Conservation (phyloP, 2,113 vertebrate species). For the Nestor notabilis region DNA sequence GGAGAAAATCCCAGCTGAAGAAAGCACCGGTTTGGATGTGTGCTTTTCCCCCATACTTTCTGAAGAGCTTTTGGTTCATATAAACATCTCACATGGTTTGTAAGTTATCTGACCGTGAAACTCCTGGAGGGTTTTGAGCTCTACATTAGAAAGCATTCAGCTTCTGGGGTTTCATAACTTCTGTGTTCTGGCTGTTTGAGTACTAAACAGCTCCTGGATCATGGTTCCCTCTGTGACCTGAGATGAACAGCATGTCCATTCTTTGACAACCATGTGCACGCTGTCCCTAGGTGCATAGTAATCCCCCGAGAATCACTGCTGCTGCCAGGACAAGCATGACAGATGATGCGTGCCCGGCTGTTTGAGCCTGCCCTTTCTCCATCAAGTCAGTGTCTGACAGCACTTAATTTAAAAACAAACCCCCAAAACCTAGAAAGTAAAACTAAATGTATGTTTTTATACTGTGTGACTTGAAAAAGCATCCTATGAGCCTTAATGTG, state of each 20-base stretch:
- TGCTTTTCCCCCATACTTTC: neutral
- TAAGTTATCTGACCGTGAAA: neutral
- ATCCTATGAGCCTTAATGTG: neutral
- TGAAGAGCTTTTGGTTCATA: constrained; percentile 6
- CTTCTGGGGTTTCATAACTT: neutral
- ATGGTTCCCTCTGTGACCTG: neutral
- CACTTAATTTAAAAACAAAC: neutral
- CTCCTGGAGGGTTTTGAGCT: neutral
- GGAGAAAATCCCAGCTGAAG: neutral
- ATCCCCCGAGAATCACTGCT: neutral
- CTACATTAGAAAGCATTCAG: neutral
- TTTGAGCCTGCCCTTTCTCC: neutral
- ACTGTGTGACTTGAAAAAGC: neutral
- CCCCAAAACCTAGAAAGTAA: neutral
- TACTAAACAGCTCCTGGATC: neutral
- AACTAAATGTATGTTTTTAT: neutral
- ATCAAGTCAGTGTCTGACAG: neutral
- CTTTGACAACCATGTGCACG: fast-evolving
- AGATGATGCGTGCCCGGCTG: neutral
- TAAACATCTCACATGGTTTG: neutral
- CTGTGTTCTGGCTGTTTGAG: neutral
- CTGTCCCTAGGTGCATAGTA: neutral
- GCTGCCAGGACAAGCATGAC: fast-evolving
- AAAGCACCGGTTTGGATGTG: neutral
- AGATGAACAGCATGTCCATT: fast-evolving